Evolutionary conservation across 2,113 vertebrate genomes (phyloP).

Genomic region (Polyodon spathula): DNA sequence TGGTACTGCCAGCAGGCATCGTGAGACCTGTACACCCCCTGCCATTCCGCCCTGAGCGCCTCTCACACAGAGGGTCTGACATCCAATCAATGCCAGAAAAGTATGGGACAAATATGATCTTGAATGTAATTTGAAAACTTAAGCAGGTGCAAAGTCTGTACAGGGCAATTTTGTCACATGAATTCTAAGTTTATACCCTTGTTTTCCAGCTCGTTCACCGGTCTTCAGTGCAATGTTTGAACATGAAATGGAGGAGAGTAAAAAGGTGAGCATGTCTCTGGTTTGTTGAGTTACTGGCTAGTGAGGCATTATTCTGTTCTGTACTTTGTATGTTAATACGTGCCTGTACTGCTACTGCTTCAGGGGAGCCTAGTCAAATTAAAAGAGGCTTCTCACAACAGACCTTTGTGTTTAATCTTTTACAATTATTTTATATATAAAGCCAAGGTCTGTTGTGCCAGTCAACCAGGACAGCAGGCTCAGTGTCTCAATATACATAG

Average conservation of each 20-base stretch:
- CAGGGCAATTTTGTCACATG: too few relatives aligned
- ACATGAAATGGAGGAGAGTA: conserved; percentile 86
- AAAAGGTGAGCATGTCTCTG: conserved; percentile 78
- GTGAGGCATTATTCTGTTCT: too few relatives aligned
- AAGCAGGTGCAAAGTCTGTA: too few relatives aligned
- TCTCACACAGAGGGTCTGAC: too few relatives aligned
- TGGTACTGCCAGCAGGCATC: too few relatives aligned
- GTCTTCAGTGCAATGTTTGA: conserved; percentile 90
- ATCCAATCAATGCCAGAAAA: too few relatives aligned
- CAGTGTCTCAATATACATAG: background rate
- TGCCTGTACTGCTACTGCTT: background rate
- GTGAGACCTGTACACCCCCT: too few relatives aligned
- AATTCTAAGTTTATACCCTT: conserved; percentile 19
- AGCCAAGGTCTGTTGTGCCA: conserved; percentile 8
- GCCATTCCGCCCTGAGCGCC: too few relatives aligned
- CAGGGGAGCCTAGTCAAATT: background rate
- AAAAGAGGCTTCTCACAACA: background rate
- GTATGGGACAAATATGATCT: too few relatives aligned
- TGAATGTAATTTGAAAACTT: too few relatives aligned
- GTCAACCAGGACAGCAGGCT: conserved; percentile 6
- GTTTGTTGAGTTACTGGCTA: too few relatives aligned
- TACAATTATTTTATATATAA: conserved; percentile 15
- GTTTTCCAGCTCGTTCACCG: conserved; percentile 65
- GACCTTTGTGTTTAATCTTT: conserved; percentile 14
- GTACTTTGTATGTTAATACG: too few relatives aligned